These are phyloP conservation scores for Tachysurus vachellii DNA, from an alignment of 2,113 vertebrate species.

Conservation along the genomic window DNA sequence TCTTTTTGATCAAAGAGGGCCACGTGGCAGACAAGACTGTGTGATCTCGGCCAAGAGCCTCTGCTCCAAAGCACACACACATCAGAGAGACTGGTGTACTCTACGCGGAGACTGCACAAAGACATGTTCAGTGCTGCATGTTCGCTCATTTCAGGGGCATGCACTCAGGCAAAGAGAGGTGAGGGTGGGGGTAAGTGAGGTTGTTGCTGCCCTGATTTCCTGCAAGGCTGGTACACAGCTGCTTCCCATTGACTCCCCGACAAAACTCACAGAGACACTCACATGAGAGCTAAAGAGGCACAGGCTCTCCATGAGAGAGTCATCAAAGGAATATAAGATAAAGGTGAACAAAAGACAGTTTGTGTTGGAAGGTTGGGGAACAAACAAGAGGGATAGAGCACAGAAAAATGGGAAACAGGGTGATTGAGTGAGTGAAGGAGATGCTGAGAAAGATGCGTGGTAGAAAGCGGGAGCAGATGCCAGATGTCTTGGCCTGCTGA, in stretches of 20 bases:
- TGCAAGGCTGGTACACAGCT: constrained; percentile 89
- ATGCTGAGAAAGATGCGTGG: constrained; percentile 23
- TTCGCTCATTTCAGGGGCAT: constrained; percentile 23
- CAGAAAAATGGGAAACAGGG: constrained; percentile 14
- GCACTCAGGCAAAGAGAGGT: constrained; percentile 26
- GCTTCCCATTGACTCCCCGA: constrained; percentile 89
- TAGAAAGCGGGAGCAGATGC: constrained; percentile 42
- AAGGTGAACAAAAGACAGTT: constrained; percentile 13
- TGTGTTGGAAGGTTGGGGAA: background rate
- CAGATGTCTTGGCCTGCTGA: constrained; percentile 54
- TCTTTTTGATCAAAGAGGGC: constrained; percentile 49
- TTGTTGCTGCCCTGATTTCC: constrained; percentile 52
- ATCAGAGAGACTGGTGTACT: background rate
- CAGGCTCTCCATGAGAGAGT: constrained; percentile 34
- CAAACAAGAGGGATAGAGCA: constrained; percentile 20
- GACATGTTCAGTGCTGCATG: constrained; percentile 3
- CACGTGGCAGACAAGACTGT: constrained; percentile 44
- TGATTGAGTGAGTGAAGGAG: constrained; percentile 32
- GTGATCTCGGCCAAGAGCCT: constrained; percentile 40
- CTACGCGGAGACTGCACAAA: background rate
- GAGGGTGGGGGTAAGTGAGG: constrained; percentile 24
- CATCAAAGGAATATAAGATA: constrained; percentile 29
- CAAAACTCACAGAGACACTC: constrained; percentile 85
- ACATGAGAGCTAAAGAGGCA: constrained; percentile 75
- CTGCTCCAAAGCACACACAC: constrained; percentile 7